A percentile compares a stretch with the other conserved stretches of the same genome.
These are phyloP conservation scores for Dreissena polymorpha DNA, from an alignment of 1,140 invertebrate species.

Conservation along the genomic window DNA sequence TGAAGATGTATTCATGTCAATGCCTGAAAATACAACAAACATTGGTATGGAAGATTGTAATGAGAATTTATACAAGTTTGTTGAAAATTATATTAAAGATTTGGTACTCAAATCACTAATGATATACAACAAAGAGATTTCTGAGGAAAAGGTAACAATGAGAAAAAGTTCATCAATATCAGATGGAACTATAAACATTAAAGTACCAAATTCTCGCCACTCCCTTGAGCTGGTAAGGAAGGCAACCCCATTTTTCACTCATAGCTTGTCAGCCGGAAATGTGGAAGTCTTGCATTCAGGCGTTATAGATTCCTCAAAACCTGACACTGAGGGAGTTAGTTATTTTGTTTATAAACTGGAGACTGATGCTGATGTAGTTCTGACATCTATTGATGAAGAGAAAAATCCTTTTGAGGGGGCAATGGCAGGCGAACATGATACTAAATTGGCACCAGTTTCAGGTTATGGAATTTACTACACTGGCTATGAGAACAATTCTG, in stretches of 20 bases:
- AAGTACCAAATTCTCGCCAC: slow-evolving; percentile 23
- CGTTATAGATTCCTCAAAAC: background rate
- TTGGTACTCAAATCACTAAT: slow-evolving; percentile 23
- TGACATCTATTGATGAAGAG: slow-evolving; percentile 38
- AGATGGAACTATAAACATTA: slow-evolving; percentile 30
- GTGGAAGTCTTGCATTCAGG: slow-evolving; percentile 39
- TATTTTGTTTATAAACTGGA: slow-evolving; percentile 39
- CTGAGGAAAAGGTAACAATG: slow-evolving; percentile 22
- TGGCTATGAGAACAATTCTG: slow-evolving; percentile 23
- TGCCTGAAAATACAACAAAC: background rate
- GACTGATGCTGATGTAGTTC: slow-evolving; percentile 42
- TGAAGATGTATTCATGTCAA: slow-evolving; percentile 44
- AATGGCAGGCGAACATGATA: background rate
- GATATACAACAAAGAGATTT: slow-evolving; percentile 18
- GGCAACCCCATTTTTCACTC: slow-evolving; percentile 3
- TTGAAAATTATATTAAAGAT: slow-evolving; percentile 42
- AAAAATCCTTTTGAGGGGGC: slow-evolving; percentile 16
- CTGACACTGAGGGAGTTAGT: slow-evolving; percentile 7
- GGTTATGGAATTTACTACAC: slow-evolving; percentile 44
- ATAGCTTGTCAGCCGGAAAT: slow-evolving; percentile 14
- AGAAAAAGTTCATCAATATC: slow-evolving; percentile 16
- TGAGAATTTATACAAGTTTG: slow-evolving; percentile 23
- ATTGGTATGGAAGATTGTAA: background rate
- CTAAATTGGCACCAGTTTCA: slow-evolving; percentile 14
- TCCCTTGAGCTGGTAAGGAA: slow-evolving; percentile 34